A percentile compares a stretch with the other conserved stretches of the same genome.
Evolutionary conservation across 2,797 vertebrate genomes (phyloP).

Genomic region (Emys orbicularis): DNA sequence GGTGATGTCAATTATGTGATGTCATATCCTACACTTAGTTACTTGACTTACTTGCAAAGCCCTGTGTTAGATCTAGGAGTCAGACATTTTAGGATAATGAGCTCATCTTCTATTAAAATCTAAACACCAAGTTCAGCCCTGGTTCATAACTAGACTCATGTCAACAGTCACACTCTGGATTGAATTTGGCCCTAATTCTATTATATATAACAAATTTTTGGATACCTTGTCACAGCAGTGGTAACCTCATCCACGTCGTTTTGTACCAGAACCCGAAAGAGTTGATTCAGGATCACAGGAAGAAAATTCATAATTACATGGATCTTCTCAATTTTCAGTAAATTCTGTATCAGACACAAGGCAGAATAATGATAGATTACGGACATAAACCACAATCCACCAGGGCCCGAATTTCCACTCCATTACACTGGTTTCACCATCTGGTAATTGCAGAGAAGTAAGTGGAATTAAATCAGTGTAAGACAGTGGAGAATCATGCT

Average conservation of each 20-base stretch:
- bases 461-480: background rate
- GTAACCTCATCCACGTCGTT: constrained; percentile 92
- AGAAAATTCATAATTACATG: constrained; percentile 95
- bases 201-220: background rate
- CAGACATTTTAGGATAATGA: background rate
- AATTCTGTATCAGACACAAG: constrained; percentile 84
- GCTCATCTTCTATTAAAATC: background rate
- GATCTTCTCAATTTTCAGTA: constrained; percentile 95
- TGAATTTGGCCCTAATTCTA: background rate
- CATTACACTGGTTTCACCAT: background rate
- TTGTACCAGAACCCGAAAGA: constrained; percentile 94
- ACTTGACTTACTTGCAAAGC: background rate
- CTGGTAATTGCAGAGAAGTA: background rate
- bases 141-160: background rate
- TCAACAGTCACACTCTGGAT: background rate
- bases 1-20: background rate
- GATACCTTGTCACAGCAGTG: constrained; percentile 91
- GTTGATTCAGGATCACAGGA: constrained; percentile 96
- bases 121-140: background rate
- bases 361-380: constrained; percentile 10
- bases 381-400: fast-evolving
- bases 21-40: fast-evolving
- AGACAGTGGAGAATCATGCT: fast-evolving
- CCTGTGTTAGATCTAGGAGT: background rate
- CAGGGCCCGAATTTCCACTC: background rate